Evolutionary conservation across 2,888 invertebrate species (phyloP).

Genomic region (Chouioia cunea): DNA sequence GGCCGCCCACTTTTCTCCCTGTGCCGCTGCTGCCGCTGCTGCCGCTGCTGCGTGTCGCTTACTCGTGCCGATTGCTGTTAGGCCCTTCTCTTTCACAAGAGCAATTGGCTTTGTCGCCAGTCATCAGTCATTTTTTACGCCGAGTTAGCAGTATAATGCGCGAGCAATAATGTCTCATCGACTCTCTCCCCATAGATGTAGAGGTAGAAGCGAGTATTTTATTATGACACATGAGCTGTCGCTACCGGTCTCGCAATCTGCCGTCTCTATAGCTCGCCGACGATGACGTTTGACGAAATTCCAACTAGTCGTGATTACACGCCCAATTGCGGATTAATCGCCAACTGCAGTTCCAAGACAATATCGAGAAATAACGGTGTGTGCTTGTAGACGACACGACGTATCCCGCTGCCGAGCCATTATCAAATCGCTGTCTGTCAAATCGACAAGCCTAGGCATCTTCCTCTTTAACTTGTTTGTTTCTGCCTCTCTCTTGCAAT

Average conservation of each 20-base stretch:
- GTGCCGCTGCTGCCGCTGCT: background rate
- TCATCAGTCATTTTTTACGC: constrained; percentile 38
- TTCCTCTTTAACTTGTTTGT: no score
- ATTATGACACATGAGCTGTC: constrained; percentile 65
- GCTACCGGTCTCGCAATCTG: constrained; percentile 52
- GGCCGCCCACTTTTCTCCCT: constrained; percentile 31
- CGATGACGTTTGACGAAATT: constrained; percentile 35
- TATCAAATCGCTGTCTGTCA: no score
- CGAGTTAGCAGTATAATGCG: background rate
- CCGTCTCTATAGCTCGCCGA: background rate
- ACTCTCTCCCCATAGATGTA: background rate
- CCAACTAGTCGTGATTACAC: background rate
- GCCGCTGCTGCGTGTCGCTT: background rate
- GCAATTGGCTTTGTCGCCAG: constrained; percentile 31
- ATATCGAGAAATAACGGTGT: no score
- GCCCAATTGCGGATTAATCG: background rate
- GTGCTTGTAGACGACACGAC: no score
- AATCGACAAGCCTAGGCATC: no score
- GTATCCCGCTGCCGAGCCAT: constrained; percentile 35
- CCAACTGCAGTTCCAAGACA: no score
- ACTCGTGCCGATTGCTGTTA: no score
- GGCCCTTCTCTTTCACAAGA: background rate
- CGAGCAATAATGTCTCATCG: constrained; percentile 17
- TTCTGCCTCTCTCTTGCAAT: background rate
- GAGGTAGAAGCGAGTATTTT: constrained; percentile 61